Evolutionary conservation across 2,113 vertebrate genomes (phyloP), one percentile per base, ranked within the genome.

Genomic region (Catharus fuscescens): DNA sequence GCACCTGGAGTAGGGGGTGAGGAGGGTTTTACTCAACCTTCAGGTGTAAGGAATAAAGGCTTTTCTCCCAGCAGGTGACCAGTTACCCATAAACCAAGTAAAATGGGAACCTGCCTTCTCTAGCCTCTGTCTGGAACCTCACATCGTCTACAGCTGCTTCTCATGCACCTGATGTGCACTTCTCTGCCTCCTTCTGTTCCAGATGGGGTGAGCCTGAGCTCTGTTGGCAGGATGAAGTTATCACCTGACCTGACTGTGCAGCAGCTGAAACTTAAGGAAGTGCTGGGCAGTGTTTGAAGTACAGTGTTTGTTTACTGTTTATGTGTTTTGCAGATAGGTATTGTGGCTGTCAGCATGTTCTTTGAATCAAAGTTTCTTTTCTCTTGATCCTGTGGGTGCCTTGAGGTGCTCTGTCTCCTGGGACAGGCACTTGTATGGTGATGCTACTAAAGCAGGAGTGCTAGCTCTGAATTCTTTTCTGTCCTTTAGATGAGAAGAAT

Each of bases 191-290:
- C 32, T 32, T 82, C 44, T 10, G 44, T 47, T 42, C 0, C 6
- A 66, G 38, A 8, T 12, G 2, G 19, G 38, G 4, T 29, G 31
- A 32, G 16, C 2, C 19, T 13, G n/a, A 69, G n/a, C 14, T 47
- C 24, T 81, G 6, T 4, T 6, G 18, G 38, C 17, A 11, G 1
- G 47, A 48, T 62, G 69, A 72, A 36, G 15, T 53, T 34, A 26
- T 29, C 31, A 32, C 26, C 56, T 14, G 42, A 62, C 18, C 14
- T 50, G 26, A 80, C 36, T 8, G 0, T 0, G 1, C 5, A 38
- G 40, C 29, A 47, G 32, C 54, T 73, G 28, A 50, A 87, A 44
- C 14, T 28, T 31, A 25, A 50, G 29, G 20, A 32, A 66, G 32
- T 9, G 28, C 52, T 36, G 28, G 52, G 3, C 47, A 34, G 12